Evolutionary conservation across 2,888 invertebrate genomes (phyloP), one percentile per base, ranked within the genome.

Genomic region (Drosophila affinis): DNA sequence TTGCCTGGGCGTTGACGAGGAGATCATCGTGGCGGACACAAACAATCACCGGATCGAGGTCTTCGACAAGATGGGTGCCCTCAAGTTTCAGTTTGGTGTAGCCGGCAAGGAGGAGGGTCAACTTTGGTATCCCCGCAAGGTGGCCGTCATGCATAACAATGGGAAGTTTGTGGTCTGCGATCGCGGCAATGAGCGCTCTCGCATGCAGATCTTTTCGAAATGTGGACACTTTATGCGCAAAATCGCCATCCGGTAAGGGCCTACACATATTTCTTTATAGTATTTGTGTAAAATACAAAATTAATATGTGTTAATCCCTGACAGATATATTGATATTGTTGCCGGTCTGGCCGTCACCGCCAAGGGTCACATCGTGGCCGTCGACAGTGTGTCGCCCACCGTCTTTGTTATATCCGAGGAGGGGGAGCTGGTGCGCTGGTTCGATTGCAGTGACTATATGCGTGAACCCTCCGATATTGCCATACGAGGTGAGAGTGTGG

Each of bases 401-500:
- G 98, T 99, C 54, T 98, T 98, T 93, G 96, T 98, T 75, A 96
- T 98, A 83, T 95, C 96, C 59, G 98, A 98, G 92, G 95, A 95
- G 81, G 98, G 98, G 24, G 98, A 98, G 89, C 94, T 99, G 86
- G 94, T 98, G 87, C 96, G 96, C 91, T 99, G 98, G 98, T 98
- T 99, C 91, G 98, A 99, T 93, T 98, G 98, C 93, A 98, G 98
- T 91, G 97, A 98, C 92, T 97, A 97, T 92, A 99, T 99, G 98
- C 94, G 98, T 81, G 99, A 99, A 92, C 98, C 98, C 18, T 98
- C 98, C 57, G 98, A 99, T 92, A 98, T 99, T 90, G 98, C 98
- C 76, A 97, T 98, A 90, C 96, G 96, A 93, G 97, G 97, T 95
- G 93, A 93, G 92, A 93, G 92, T 12, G 6, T n/a, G 2, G 2